Percentiles rank a stretch among this genome's conserved stretches.
Conservation (phyloP, 1,140 invertebrate genomes). For the Piezodorus guildinii region DNA sequence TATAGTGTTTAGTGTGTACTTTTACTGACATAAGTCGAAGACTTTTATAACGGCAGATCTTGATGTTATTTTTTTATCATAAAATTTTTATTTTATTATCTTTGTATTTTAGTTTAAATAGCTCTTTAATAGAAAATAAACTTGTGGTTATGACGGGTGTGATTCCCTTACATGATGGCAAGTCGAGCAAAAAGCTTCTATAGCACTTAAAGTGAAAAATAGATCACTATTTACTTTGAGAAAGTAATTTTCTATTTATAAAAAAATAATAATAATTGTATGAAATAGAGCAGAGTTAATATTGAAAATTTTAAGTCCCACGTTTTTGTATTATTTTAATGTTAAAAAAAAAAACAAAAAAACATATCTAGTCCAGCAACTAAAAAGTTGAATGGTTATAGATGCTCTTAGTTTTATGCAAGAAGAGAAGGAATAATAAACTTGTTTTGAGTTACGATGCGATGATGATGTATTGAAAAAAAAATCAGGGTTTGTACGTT, state of each 20-base stretch:
- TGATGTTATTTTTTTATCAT: constrained; percentile 14
- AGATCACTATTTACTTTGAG: not conserved
- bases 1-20: not conserved
- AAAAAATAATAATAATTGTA: not conserved
- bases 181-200: no score
- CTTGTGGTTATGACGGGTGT: no score
- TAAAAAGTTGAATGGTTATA: constrained; percentile 3
- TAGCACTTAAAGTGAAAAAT: not conserved
- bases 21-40: not conserved
- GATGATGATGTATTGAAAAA: not conserved
- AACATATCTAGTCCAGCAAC: constrained; percentile 10
- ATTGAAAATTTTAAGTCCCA: not conserved
- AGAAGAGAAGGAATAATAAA: not conserved
- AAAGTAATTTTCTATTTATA: not conserved
- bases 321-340: not conserved
- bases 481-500: constrained; percentile 10
- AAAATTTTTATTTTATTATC: constrained; percentile 13
- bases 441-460: not conserved
- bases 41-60: constrained; percentile 6
- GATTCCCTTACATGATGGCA: no score
- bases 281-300: not conserved
- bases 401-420: not conserved
- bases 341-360: not conserved
- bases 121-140: not conserved
- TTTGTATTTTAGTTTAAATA: constrained; percentile 12